Conservation (phyloP, 2,888 invertebrate genomes). For the Sinhomidia bicolor region DNA sequence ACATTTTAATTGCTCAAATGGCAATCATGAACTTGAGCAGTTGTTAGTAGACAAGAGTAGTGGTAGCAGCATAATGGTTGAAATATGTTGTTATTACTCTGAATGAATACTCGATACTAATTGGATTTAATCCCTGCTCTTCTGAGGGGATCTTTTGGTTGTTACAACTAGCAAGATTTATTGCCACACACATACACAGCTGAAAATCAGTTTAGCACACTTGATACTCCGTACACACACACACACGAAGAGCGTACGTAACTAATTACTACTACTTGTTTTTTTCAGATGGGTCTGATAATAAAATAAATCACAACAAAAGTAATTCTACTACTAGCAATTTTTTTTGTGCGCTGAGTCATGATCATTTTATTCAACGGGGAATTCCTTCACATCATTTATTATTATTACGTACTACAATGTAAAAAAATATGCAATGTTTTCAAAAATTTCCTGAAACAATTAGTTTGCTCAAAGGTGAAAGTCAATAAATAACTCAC, state of each 20-base stretch:
- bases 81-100: too few species aligned
- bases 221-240: too few species aligned
- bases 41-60: neutral
- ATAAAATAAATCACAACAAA: neutral
- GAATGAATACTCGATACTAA: too few species aligned
- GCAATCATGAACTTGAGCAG: conserved; percentile 18
- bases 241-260: too few species aligned
- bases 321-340: neutral
- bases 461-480: neutral
- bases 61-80: too few species aligned
- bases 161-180: neutral
- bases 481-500: neutral
- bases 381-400: neutral
- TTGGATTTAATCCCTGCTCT: too few species aligned
- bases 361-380: neutral
- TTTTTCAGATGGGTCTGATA: neutral
- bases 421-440: neutral
- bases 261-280: neutral
- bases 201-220: too few species aligned
- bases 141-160: too few species aligned
- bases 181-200: too few species aligned
- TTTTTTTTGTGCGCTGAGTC: neutral
- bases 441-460: conserved; percentile 13
- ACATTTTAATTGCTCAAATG: neutral
- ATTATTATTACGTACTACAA: neutral